A percentile compares a stretch with the other conserved stretches of the same genome.
Conservation (phyloP, 2,888 invertebrate genomes). For the Octonoba sinensis region DNA sequence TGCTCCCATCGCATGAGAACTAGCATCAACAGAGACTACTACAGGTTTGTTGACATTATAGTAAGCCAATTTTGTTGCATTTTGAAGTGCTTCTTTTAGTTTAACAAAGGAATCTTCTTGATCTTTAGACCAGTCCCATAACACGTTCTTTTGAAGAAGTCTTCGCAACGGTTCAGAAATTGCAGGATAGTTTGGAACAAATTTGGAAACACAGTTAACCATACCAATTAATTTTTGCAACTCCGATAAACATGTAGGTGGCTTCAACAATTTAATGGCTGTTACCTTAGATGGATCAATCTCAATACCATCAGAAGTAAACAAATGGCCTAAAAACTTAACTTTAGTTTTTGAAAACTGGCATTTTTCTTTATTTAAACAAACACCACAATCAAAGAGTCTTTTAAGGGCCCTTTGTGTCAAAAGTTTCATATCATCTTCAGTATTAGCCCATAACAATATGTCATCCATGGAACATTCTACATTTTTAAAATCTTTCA, state of each 20-base stretch:
- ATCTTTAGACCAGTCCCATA: not conserved
- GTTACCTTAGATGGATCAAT: not conserved
- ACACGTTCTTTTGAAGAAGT: not conserved
- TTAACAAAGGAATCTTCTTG: not conserved
- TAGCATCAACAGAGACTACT: conserved; percentile 3
- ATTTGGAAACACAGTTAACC: conserved; percentile 4
- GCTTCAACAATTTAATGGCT: not conserved
- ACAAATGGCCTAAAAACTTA: conserved; percentile 1
- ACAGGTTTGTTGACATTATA: conserved; percentile 10
- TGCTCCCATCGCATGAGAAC: conserved; percentile 7
- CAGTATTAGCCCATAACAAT: conserved; percentile 3
- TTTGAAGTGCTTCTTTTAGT: not conserved
- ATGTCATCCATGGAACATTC: conserved; percentile 14
- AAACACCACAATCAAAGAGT: not conserved
- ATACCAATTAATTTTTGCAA: conserved; percentile 1
- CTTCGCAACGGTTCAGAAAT: not conserved
- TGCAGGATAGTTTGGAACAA: not conserved
- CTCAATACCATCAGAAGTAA: conserved; percentile 4
- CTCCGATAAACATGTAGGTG: not conserved
- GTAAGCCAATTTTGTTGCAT: conserved; percentile 1
- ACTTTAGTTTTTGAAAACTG: not conserved
- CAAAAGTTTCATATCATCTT: not conserved
- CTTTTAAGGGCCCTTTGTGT: not conserved
- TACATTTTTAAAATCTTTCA: not conserved
- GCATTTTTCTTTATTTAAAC: conserved; percentile 16